Evolutionary conservation across 2,888 invertebrate genomes (phyloP), one percentile per base, ranked within the genome.

Genomic region (Drosophila phalerata): DNA sequence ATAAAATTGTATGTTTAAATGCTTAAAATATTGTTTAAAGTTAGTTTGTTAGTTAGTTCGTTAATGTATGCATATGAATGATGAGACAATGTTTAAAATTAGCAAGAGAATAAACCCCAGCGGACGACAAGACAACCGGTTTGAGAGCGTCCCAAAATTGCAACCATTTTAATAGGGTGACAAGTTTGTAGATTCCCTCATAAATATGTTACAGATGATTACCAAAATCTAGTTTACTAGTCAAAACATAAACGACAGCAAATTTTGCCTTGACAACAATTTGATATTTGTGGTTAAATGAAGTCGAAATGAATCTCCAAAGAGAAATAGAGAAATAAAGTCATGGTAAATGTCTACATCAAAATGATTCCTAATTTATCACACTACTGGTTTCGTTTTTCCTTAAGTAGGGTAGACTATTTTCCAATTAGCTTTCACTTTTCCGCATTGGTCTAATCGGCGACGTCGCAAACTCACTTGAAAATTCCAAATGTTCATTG

Each of bases 51-150:
- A 34, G 10, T 19, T 49, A 48, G 58, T 56, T 38, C 9, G 25
- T 28, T 51, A 52, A 57, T 19, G 55, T 62, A 68, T 66, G 67
- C 67, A 45, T 66, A 47, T 53, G 53, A 40, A 25, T 45, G 69
- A 71, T 86, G 84, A 86, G 72, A 81, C 79, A 83, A 81, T 87
- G 30, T 69, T 66, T 68, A 68, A 85, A 87, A 81, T 85, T 81
- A 85, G 65, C 72, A 37, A 69, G 48, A 67, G 61, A 76, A 73
- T 70, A 52, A 57, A 57, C 13, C 32, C 58, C 38, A 49, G 38
- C 22, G 42, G 25, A 22, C 48, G 19, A 58, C 28, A 52, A 53
- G 40, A 22, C 43, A 84, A 86, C 85, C 65, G 68, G 82, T 84
- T 84, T 37, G 62, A 63, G 60, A 70, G 38, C 17, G 66, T 45